Percentiles rank a stretch among this genome's conserved stretches.
Conservation (phyloP, 2,113 vertebrate genomes). For the Sinocyclocheilus anophthalmus region DNA sequence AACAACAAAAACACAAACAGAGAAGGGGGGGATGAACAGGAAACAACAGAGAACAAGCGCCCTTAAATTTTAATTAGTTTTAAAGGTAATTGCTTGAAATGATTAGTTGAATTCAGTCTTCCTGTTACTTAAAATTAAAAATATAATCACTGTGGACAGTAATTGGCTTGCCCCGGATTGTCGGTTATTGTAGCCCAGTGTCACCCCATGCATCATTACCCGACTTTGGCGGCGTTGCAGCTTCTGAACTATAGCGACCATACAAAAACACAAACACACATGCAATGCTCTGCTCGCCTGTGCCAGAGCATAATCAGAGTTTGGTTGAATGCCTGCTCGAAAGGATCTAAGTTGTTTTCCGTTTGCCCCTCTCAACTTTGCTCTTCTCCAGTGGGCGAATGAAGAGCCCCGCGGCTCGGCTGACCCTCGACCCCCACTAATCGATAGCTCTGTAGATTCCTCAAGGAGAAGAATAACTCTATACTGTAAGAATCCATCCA, state of each 20-base stretch:
- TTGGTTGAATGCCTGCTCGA: constrained; percentile 41
- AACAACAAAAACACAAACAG: constrained; percentile 57
- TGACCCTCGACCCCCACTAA: constrained; percentile 17
- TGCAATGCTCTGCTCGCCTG: constrained; percentile 33
- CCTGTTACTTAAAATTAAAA: constrained; percentile 55
- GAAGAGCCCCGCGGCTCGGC: background rate
- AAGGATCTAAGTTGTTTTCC: constrained; percentile 54
- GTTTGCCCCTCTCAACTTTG: constrained; percentile 37
- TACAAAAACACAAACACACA: constrained; percentile 50
- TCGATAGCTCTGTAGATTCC: constrained; percentile 20
- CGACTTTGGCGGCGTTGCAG: constrained; percentile 41
- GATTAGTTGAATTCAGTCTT: constrained; percentile 54
- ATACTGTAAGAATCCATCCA: constrained; percentile 8
- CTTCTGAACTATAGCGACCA: constrained; percentile 51
- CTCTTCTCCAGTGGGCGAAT: constrained; percentile 15
- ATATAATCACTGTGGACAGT: constrained; percentile 54
- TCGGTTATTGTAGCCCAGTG: constrained; percentile 52
- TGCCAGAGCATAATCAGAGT: constrained; percentile 51
- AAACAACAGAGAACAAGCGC: constrained; percentile 54
- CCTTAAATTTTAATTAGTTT: constrained; percentile 65
- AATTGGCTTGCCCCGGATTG: constrained; percentile 55
- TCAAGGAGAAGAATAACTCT: constrained; percentile 22
- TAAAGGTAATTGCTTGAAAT: constrained; percentile 57
- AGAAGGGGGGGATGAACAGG: background rate
- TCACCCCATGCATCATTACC: constrained; percentile 55